Evolutionary conservation across 2,888 invertebrate genomes (phyloP).

Genomic region (Endomychus coccineus): DNA sequence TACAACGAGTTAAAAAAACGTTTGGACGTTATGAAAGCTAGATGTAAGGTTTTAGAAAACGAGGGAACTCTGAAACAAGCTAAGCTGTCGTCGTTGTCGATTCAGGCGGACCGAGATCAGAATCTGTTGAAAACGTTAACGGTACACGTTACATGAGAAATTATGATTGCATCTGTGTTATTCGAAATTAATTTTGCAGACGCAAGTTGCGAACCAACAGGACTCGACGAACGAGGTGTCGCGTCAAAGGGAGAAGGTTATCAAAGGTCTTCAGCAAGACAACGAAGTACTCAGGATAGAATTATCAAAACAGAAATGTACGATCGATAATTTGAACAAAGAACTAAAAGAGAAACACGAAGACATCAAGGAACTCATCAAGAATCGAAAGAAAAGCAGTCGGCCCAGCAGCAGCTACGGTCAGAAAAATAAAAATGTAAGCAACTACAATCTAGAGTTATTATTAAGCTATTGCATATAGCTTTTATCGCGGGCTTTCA

Average conservation of each 20-base stretch:
- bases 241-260: conserved; percentile 47
- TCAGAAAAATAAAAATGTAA: conserved; percentile 15
- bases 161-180: background rate
- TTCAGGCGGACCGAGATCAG: conserved; percentile 58
- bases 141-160: conserved; percentile 34
- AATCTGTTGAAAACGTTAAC: conserved; percentile 56
- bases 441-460: too few relatives aligned
- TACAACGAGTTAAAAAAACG: conserved; percentile 56
- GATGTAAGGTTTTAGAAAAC: conserved; percentile 60
- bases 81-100: conserved; percentile 53
- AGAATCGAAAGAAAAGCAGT: conserved; percentile 30
- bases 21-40: conserved; percentile 58
- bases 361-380: conserved; percentile 46
- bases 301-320: conserved; percentile 46
- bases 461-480: too few relatives aligned
- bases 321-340: conserved; percentile 47
- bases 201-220: conserved; percentile 47
- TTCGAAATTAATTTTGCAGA: conserved; percentile 34
- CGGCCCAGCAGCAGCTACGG: conserved; percentile 18
- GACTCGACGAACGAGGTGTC: conserved; percentile 47
- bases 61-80: conserved; percentile 53
- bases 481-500: too few relatives aligned
- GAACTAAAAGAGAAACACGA: conserved; percentile 45
- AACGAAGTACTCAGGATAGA: conserved; percentile 32
- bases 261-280: conserved; percentile 40